phyloP scores from a whole-genome alignment of 2,888 invertebrate genomes.

The Linyphia triangularis region DNA sequence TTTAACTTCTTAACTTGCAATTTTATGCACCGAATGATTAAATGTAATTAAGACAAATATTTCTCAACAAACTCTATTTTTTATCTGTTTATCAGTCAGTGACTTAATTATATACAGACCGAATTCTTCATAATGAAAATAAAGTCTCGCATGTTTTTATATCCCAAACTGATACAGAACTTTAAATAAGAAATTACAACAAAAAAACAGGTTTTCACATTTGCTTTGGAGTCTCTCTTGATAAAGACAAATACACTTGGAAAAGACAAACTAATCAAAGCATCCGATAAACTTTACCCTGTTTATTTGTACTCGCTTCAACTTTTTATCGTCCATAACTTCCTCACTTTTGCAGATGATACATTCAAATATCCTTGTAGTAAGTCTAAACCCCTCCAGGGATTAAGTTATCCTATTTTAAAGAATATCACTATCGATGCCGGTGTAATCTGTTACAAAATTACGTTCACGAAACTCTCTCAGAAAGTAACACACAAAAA shows the following conservation, averaged over 20 bases:
- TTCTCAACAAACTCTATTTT: too few relatives aligned
- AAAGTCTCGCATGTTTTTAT: too few relatives aligned
- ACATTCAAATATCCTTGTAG: neutral
- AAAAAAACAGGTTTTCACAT: neutral
- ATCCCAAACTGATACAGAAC: too few relatives aligned
- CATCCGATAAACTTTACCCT: neutral
- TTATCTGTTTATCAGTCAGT: too few relatives aligned
- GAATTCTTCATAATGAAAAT: too few relatives aligned
- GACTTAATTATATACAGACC: too few relatives aligned
- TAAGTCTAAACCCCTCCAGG: neutral
- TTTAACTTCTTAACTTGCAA: too few relatives aligned
- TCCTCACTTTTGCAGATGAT: neutral
- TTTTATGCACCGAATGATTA: too few relatives aligned
- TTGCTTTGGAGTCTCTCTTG: too few relatives aligned
- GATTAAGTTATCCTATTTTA: conserved; percentile 21
- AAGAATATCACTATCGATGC: conserved; percentile 6
- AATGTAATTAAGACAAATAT: too few relatives aligned
- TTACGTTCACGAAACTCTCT: conserved; percentile 24
- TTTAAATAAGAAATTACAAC: too few relatives aligned
- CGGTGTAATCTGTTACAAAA: conserved; percentile 26
- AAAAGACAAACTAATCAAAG: neutral
- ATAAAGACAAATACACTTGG: neutral
- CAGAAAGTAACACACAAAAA: neutral
- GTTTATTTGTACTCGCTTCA: neutral
- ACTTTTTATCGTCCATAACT: neutral